These are phyloP conservation scores for Channa argus DNA, from an alignment of 2,113 vertebrate species.

Conservation along the genomic window DNA sequence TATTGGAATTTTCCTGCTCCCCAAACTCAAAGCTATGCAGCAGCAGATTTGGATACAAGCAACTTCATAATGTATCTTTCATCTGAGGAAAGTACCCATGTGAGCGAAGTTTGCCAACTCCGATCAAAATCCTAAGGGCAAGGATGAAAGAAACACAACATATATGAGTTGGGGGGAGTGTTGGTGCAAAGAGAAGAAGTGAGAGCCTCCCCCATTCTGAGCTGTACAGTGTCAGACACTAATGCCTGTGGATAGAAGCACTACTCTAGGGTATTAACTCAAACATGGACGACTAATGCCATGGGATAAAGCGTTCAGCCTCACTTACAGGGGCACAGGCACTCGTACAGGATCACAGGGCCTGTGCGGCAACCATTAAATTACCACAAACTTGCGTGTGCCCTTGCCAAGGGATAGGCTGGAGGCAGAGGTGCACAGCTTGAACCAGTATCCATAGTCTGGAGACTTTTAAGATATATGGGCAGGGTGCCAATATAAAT, in stretches of 20 bases:
- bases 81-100: constrained; percentile 25
- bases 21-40: constrained; percentile 20
- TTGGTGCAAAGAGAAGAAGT: constrained; percentile 43
- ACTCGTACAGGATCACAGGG: constrained; percentile 73
- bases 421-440: constrained; percentile 44
- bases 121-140: constrained; percentile 41
- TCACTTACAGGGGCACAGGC: constrained; percentile 75
- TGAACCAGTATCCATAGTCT: constrained; percentile 30
- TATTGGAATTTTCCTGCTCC: constrained; percentile 20
- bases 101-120: constrained; percentile 51
- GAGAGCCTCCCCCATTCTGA: constrained; percentile 58
- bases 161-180: constrained; percentile 20
- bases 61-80: constrained; percentile 24
- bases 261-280: constrained; percentile 81
- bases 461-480: constrained; percentile 44
- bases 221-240: constrained; percentile 75
- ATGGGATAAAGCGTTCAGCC: constrained; percentile 78
- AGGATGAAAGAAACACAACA: constrained; percentile 40
- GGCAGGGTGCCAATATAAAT: constrained; percentile 56
- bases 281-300: constrained; percentile 81
- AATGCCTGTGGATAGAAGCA: constrained; percentile 76
- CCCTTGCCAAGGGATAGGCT: constrained; percentile 60
- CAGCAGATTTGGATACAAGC: constrained; percentile 22
- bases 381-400: constrained; percentile 61
- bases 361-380: constrained; percentile 73